Percentiles rank a stretch among this genome's conserved stretches.
Evolutionary conservation across 2,113 vertebrate genomes (phyloP).

Genomic region (Thalassoma bifasciatum): DNA sequence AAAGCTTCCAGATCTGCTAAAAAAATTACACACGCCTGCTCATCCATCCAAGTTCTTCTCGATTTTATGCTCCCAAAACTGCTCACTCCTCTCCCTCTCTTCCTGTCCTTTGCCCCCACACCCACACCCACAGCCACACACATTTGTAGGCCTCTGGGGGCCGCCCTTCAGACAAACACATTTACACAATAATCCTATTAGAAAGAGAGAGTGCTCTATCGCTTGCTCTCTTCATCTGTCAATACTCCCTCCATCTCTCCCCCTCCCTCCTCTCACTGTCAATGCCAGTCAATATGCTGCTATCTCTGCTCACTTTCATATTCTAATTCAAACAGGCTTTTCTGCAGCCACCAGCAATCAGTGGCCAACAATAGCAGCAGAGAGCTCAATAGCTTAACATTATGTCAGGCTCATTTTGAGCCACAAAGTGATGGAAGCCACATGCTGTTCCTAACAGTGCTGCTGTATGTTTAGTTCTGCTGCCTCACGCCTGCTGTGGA

Average conservation of each 20-base stretch:
- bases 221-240: conserved; percentile 32
- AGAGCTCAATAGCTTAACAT: conserved; percentile 15
- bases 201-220: conserved; percentile 36
- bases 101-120: not conserved
- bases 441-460: conserved; percentile 11
- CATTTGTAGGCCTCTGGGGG: conserved; percentile 25
- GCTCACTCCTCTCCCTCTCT: not conserved
- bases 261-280: conserved; percentile 2
- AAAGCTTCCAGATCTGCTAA: not conserved
- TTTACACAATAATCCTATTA: conserved; percentile 72
- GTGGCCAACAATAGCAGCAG: not conserved
- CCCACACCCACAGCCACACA: conserved; percentile 7
- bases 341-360: conserved; percentile 23
- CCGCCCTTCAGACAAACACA: conserved; percentile 44
- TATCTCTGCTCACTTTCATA: conserved; percentile 32
- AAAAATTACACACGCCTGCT: not conserved
- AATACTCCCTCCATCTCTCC: conserved; percentile 1
- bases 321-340: conserved; percentile 33
- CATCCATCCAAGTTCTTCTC: not conserved
- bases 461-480: not conserved
- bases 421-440: conserved; percentile 11
- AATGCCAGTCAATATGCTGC: conserved; percentile 48
- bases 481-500: not conserved
- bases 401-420: conserved; percentile 13
- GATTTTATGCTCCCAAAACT: not conserved